phyloP scores from a whole-genome alignment of 2,888 invertebrate species.

The Machimus atricapillus region DNA sequence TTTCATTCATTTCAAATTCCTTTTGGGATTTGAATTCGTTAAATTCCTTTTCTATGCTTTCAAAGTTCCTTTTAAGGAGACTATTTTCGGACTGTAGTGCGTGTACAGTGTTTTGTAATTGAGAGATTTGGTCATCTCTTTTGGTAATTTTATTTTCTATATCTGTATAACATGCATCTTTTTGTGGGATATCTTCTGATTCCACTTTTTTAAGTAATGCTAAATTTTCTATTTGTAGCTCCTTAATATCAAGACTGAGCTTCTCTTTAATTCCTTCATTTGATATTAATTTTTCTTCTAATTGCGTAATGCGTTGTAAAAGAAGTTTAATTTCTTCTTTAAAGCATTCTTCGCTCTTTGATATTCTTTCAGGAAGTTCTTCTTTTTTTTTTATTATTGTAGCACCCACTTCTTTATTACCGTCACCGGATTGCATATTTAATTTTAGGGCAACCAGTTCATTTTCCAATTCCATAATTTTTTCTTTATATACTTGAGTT shows the following conservation, averaged over 20 bases:
- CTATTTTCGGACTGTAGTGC: background rate
- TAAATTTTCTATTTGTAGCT: conserved; percentile 48
- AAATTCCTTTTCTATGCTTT: background rate
- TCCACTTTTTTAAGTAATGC: background rate
- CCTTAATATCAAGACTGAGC: conserved; percentile 56
- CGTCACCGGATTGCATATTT: background rate
- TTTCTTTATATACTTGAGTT: conserved; percentile 60
- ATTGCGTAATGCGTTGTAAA: conserved; percentile 53
- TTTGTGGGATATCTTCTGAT: background rate
- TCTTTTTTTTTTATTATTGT: conserved; percentile 46
- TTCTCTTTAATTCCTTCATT: conserved; percentile 60
- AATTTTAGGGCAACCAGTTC: conserved; percentile 49
- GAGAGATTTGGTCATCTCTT: background rate
- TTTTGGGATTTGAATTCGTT: background rate
- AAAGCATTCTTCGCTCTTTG: conserved; percentile 53
- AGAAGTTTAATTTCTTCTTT: conserved; percentile 54
- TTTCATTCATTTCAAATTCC: background rate
- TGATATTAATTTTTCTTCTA: conserved; percentile 54
- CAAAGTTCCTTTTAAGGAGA: background rate
- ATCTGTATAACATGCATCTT: background rate
- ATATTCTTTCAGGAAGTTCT: conserved; percentile 50
- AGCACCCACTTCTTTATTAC: background rate
- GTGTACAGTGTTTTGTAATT: background rate
- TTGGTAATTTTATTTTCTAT: background rate
- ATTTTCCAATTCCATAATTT: conserved; percentile 57